A percentile compares a stretch with the other conserved stretches of the same genome.
phyloP scores from a whole-genome alignment of 2,888 invertebrate species.

The Seira ritae region DNA sequence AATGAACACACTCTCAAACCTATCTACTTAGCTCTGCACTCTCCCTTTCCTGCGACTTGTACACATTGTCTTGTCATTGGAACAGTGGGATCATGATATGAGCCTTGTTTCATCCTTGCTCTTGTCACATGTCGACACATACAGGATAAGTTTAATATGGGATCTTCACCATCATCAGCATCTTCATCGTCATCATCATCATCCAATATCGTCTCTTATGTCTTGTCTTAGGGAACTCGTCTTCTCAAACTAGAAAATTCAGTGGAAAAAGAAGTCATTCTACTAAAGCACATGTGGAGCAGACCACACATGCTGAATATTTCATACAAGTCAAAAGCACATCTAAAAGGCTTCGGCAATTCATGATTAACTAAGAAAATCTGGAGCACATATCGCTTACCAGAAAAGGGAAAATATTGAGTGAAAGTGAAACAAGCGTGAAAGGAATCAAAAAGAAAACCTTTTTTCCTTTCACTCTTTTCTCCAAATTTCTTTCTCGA shows the following conservation, averaged over 20 bases:
- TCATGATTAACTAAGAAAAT: neutral
- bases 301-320: neutral
- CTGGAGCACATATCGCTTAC: too few species aligned
- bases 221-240: neutral
- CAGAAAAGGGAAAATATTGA: too few species aligned
- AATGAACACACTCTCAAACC: neutral
- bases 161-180: too few species aligned
- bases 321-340: neutral
- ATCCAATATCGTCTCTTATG: too few species aligned
- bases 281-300: neutral
- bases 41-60: slow-evolving; percentile 1
- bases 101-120: slow-evolving; percentile 8
- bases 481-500: neutral
- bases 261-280: neutral
- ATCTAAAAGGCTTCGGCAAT: neutral
- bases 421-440: too few species aligned
- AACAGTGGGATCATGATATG: too few species aligned
- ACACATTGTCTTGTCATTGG: slow-evolving; percentile 2
- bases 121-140: neutral
- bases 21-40: neutral
- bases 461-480: slow-evolving; percentile 3
- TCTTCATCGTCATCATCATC: too few species aligned
- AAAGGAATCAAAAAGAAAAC: neutral
- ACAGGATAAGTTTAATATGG: neutral
- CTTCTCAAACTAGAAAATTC: neutral